Conservation (phyloP, 2,797 vertebrate species). For the Sebastes paucispinis region DNA sequence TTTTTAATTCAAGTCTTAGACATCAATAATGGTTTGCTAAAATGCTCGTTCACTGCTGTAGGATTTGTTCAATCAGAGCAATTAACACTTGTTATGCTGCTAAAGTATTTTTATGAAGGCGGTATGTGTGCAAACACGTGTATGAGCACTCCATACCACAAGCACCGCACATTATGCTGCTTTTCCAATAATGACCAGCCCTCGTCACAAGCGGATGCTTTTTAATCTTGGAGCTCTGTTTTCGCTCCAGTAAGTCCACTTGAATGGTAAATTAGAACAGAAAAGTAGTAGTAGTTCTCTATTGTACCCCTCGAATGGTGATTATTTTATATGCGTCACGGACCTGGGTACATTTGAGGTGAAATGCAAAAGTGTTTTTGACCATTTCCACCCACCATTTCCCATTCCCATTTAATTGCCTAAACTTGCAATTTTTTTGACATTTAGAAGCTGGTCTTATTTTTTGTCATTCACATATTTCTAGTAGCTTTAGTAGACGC, state of each 20-base stretch:
- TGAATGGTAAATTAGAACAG: constrained; percentile 43
- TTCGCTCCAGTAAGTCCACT: constrained; percentile 26
- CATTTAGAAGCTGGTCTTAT: background rate
- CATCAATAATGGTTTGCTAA: background rate
- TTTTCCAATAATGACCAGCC: constrained; percentile 20
- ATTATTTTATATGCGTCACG: constrained; percentile 6
- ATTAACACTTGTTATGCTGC: constrained; percentile 15
- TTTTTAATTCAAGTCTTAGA: constrained; percentile 47
- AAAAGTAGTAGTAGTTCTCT: constrained; percentile 11
- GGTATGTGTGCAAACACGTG: background rate
- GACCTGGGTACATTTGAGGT: background rate
- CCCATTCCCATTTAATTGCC: background rate
- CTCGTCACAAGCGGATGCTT: constrained; percentile 28
- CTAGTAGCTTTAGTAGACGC: background rate
- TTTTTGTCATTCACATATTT: background rate
- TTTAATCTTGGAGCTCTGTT: constrained; percentile 32
- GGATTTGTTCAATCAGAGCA: constrained; percentile 16
- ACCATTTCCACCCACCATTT: background rate
- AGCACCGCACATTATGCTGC: background rate
- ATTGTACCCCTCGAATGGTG: constrained; percentile 9
- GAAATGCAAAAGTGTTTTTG: background rate
- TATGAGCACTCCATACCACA: background rate
- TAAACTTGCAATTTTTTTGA: background rate
- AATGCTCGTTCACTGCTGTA: background rate
- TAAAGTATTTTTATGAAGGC: background rate